Base-by-base conservation (phyloP, 2,888 invertebrate genomes). In the Pristionchus maxplancki region DNA sequence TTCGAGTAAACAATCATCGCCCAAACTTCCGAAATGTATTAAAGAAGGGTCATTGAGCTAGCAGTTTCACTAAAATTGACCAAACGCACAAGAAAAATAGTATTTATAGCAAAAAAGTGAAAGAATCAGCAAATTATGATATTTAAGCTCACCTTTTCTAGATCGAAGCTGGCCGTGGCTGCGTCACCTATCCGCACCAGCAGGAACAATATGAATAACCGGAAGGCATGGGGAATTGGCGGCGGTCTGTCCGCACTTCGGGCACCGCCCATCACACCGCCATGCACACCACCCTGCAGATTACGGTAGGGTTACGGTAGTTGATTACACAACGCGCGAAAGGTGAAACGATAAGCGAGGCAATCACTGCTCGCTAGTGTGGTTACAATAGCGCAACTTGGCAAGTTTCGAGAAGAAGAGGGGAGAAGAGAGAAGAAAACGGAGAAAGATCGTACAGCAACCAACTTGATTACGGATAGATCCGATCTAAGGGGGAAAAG, bases 81-180 rank as follows among this genome's bases (percentile, higher is more conserved):
- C 11, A 44, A 44, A 44, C 6, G 44, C 44, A 44, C n/a, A 44
- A 44, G 44, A 44, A 44, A 11, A 44, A 9, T 44, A 44, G 44
- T 11, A 44, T 9, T 11, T 9, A 17, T 17, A 6, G 9, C 9
- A 62, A 34, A 31, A 67, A 28, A 11, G 8, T 28, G 5, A 6
- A 28, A 1, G 15, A 67, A 31, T 1, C 15, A 40, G 1, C 17
- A 74, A 74, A 74, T 40, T 17, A 1, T 24, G 4, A 1, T 24
- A 28, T 28, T 48, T 20, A 15, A 34, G 58, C 24, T n/a, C n/a
- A 87, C 86, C 86, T 87, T 87, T 34, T 87, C 86, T 0, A 87
- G 71, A 20, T 87, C 86, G 71, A 87, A 87, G 86, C 71, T 71
- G 48, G 86, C 86, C n/a, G 86, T 87, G 15, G 86, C 86, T 0